Evolutionary conservation across 2,888 invertebrate genomes (phyloP).

Genomic region (Cataglyphis cursor): DNA sequence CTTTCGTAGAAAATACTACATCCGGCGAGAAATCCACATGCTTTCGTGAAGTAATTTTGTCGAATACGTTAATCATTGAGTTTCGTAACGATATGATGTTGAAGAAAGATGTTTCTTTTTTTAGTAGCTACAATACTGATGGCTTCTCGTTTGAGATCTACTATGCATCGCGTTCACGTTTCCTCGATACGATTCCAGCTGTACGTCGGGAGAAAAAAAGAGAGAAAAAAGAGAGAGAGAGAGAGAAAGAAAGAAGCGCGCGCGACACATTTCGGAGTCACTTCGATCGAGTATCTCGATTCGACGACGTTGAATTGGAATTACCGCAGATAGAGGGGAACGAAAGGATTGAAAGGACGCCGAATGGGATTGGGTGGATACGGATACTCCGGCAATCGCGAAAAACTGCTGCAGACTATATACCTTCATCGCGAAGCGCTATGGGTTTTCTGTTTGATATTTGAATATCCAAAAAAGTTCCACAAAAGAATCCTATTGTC

Average conservation of each 20-base stretch:
- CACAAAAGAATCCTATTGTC: constrained; percentile 55
- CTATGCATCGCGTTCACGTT: constrained; percentile 52
- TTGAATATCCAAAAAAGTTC: constrained; percentile 65
- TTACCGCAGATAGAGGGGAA: constrained; percentile 61
- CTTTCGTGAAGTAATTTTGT: constrained; percentile 1
- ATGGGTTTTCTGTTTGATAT: constrained; percentile 59
- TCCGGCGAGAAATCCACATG: background rate
- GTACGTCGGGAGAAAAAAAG: background rate
- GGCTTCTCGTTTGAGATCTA: constrained; percentile 28
- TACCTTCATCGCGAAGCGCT: constrained; percentile 41
- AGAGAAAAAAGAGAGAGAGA: background rate
- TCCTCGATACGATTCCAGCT: constrained; percentile 51
- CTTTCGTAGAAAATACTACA: background rate
- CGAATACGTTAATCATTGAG: constrained; percentile 43
- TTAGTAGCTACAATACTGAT: constrained; percentile 5
- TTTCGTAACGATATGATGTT: background rate
- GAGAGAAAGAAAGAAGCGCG: background rate
- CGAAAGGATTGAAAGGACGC: constrained; percentile 65
- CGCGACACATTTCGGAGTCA: constrained; percentile 65
- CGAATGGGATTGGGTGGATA: constrained; percentile 60
- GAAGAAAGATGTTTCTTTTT: constrained; percentile 21
- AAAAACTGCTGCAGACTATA: constrained; percentile 65
- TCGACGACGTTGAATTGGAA: constrained; percentile 69
- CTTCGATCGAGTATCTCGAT: constrained; percentile 66
- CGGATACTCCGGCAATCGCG: constrained; percentile 60